Base-by-base conservation (phyloP, 2,888 invertebrate species). In the Andrena bucephala region DNA sequence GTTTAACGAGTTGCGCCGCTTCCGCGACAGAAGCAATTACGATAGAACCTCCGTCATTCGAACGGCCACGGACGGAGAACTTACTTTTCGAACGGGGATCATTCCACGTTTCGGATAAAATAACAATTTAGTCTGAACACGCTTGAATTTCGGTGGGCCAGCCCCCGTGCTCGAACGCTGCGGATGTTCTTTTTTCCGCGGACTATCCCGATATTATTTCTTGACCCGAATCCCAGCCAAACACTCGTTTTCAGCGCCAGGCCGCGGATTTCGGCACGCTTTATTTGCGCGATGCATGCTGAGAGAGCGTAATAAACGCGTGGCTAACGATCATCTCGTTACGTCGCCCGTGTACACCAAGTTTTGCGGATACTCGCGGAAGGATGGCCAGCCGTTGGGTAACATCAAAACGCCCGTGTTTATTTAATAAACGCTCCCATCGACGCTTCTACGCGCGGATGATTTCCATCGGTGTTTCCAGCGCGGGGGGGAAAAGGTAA, bases 271-370 rank as follows among this genome's bases (percentile, higher is more conserved):
- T 84, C 71, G 66, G 20, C 72, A 70, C 78, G 84, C 72, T 77
- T 73, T 76, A 72, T 72, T 81, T 77, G 77, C 74, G 29, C 50
- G 42, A 65, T 59, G 72, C 52, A 42, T 31, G 79, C 77, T 54
- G 85, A 76, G 83, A 72, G 80, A 77, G 68, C 71, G 79, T 75
- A 81, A 85, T 85, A 85, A 85, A 81, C 70, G 82, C 13, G 79
- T 60, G 79, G 77, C 82, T 85, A 85, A 85, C 85, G 85, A 85
- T 85, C 85, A 85, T 68, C 85, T 85, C 83, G 85, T 85, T 85
- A 85, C 74, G 29, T 60, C 29, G 42, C 50, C 62, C 67, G 50
- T 24, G 67, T 60, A 48, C 48, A 74, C 71, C 27, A 74, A 76
- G 77, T 82, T 78, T 60, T 31, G 60, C 72, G 68, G 68, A 73